phyloP scores from a whole-genome alignment of 2,888 invertebrate species.

The Drosophila imparisetae region DNA sequence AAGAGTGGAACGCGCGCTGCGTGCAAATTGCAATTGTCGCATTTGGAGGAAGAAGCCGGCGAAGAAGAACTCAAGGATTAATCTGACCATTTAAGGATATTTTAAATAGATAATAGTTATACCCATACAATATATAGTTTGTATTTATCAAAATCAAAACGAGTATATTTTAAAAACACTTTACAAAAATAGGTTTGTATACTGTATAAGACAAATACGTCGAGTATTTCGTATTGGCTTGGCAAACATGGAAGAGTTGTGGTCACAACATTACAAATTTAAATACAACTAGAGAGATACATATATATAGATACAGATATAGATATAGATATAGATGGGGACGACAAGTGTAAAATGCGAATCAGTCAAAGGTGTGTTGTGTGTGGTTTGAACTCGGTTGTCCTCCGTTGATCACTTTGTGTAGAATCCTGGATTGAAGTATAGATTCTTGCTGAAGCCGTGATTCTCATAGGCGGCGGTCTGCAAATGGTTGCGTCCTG shows the following conservation, averaged over 20 bases:
- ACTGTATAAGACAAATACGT: constrained; percentile 23
- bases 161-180: not conserved
- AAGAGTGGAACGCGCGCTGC: constrained; percentile 83
- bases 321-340: constrained; percentile 2
- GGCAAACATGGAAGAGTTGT: constrained; percentile 21
- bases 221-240: constrained; percentile 44
- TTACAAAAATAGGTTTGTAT: constrained; percentile 26
- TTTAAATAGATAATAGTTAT: constrained; percentile 1
- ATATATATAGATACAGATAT: not conserved
- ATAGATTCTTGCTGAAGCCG: constrained; percentile 88
- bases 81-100: not conserved
- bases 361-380: constrained; percentile 28
- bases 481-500: constrained; percentile 85
- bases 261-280: constrained; percentile 2
- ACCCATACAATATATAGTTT: constrained; percentile 14
- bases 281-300: constrained; percentile 2
- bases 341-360: constrained; percentile 37
- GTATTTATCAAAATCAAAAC: constrained; percentile 18
- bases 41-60: constrained; percentile 85
- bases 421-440: constrained; percentile 88
- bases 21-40: constrained; percentile 85
- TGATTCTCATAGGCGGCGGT: constrained; percentile 88
- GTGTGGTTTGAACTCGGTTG: constrained; percentile 16
- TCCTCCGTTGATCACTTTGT: constrained; percentile 13
- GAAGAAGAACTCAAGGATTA: constrained; percentile 54